Evolutionary conservation across 1,140 invertebrate genomes (phyloP).

Genomic region (Radopholus similis): DNA sequence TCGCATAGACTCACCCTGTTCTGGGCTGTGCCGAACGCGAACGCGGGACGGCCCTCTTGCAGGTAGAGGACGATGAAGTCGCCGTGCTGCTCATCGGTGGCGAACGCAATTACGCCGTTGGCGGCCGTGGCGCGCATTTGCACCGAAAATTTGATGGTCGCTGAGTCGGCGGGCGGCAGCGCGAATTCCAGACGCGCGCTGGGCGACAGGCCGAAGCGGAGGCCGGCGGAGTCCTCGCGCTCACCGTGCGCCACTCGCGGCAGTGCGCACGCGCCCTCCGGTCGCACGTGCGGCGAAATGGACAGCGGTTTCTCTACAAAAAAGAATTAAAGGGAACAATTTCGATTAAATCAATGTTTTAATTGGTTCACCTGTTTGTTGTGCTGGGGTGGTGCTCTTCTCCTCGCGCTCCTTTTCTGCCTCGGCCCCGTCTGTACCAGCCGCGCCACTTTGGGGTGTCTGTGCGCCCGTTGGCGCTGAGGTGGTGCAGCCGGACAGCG

Average conservation of each 20-base stretch:
- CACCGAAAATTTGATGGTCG: conserved; percentile 68
- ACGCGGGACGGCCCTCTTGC: conserved; percentile 72
- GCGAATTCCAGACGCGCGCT: conserved; percentile 69
- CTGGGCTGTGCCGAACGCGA: conserved; percentile 72
- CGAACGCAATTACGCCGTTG: conserved; percentile 82
- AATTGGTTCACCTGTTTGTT: background rate
- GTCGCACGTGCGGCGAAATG: conserved; percentile 27
- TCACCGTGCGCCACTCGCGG: conserved; percentile 60
- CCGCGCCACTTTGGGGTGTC: conserved; percentile 3
- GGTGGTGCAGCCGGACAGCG: conserved; percentile 69
- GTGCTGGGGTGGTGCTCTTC: background rate
- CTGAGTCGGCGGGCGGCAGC: conserved; percentile 57
- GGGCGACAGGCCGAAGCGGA: conserved; percentile 62
- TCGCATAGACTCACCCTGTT: conserved; percentile 67
- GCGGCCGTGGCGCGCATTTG: conserved; percentile 74
- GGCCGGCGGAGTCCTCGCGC: conserved; percentile 47
- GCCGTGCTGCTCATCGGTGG: conserved; percentile 67
- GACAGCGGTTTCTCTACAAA: background rate
- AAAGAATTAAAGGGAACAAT: background rate
- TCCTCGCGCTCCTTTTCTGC: background rate
- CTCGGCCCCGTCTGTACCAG: background rate
- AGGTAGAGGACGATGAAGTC: conserved; percentile 80
- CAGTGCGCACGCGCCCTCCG: conserved; percentile 61
- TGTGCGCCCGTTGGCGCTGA: conserved; percentile 34
- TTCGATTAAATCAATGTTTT: background rate